Evolutionary conservation across 2,888 invertebrate species (phyloP).

Genomic region (Nomada fucata): DNA sequence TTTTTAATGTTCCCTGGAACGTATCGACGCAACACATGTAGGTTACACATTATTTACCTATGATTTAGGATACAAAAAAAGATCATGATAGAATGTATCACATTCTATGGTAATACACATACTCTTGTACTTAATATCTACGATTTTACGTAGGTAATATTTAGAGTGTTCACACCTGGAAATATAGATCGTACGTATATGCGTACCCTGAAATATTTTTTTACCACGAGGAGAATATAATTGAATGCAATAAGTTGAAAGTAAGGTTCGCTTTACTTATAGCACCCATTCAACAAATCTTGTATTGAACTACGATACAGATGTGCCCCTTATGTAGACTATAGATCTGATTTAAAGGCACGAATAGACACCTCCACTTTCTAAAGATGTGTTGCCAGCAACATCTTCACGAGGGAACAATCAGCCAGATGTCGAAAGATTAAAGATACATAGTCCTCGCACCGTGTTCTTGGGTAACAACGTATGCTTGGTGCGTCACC

Average conservation of each 20-base stretch:
- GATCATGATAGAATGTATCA: no score
- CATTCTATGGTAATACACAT: no score
- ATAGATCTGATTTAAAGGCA: slow-evolving; percentile 35
- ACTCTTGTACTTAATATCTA: no score
- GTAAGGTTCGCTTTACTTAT: neutral
- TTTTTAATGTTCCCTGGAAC: no score
- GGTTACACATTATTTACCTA: neutral
- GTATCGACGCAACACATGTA: neutral
- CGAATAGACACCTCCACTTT: slow-evolving; percentile 54
- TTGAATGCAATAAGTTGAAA: no score
- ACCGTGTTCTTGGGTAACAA: slow-evolving; percentile 64
- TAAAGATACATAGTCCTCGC: slow-evolving; percentile 57
- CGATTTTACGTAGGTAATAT: no score
- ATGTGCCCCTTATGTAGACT: slow-evolving; percentile 33
- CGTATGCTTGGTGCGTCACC: slow-evolving; percentile 37
- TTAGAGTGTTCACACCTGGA: no score
- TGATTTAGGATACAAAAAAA: neutral
- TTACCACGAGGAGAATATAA: no score
- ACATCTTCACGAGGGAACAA: slow-evolving; percentile 65
- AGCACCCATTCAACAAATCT: slow-evolving; percentile 21
- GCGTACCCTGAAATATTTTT: no score
- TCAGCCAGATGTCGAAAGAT: slow-evolving; percentile 65
- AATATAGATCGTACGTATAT: no score
- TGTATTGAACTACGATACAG: slow-evolving; percentile 55
- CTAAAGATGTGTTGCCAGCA: slow-evolving; percentile 60